Conservation (phyloP, 1,140 invertebrate genomes). For the Camponotus pennsylvanicus region DNA sequence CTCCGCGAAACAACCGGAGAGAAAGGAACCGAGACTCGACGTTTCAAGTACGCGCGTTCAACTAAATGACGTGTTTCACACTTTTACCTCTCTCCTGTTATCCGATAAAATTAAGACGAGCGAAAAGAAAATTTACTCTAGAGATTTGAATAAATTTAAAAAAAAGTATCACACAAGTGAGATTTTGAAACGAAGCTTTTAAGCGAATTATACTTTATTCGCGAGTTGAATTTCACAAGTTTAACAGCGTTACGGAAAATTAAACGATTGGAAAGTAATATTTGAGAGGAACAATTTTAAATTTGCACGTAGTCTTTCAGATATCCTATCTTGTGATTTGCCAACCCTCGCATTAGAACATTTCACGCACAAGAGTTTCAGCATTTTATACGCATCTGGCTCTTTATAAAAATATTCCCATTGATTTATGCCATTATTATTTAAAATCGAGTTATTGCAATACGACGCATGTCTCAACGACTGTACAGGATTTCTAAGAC, state of each 20-base stretch:
- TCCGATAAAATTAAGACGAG: conserved; percentile 2
- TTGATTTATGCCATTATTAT: conserved; percentile 17
- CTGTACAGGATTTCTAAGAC: conserved; percentile 35
- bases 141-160: conserved; percentile 17
- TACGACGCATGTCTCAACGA: background rate
- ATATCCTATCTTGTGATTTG: background rate
- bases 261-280: background rate
- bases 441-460: conserved; percentile 14
- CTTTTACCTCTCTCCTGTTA: background rate
- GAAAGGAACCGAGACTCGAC: conserved; percentile 28
- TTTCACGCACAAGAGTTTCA: background rate
- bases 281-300: background rate
- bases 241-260: background rate
- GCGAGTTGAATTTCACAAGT: background rate
- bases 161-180: background rate
- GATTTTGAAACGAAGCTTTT: background rate
- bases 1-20: conserved; percentile 41
- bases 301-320: background rate
- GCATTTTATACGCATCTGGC: background rate
- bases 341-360: background rate
- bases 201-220: background rate
- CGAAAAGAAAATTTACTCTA: conserved; percentile 10
- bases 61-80: background rate
- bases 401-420: conserved; percentile 15
- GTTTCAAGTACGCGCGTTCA: no score